Percentiles rank a stretch among this genome's conserved stretches.
Conservation (phyloP, 53 echinoderm and acorn worm species). For the Mesocentrotus franciscanus region DNA sequence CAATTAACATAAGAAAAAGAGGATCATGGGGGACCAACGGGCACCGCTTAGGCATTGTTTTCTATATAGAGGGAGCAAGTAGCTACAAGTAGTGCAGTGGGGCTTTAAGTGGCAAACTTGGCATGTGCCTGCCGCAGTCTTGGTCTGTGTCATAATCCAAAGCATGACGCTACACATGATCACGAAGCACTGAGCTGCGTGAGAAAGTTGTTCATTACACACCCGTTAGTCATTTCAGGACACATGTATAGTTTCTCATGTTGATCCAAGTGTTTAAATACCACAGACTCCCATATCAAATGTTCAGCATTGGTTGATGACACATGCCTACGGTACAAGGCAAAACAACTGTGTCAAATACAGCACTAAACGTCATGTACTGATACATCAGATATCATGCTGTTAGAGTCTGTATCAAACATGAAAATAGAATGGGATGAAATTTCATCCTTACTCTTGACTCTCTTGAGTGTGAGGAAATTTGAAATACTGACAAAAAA, state of each 20-base stretch:
- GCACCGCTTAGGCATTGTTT: too few relatives aligned
- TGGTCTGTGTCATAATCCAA: background rate
- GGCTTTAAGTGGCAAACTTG: too few relatives aligned
- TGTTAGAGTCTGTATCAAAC: background rate
- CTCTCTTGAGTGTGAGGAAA: background rate
- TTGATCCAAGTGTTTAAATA: background rate
- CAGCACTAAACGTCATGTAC: background rate
- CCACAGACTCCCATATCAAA: slow-evolving; percentile 33
- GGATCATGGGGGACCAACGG: too few relatives aligned
- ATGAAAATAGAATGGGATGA: background rate
- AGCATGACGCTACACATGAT: background rate
- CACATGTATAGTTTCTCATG: background rate
- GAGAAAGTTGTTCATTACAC: background rate
- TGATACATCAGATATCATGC: background rate
- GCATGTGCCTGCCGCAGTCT: too few relatives aligned
- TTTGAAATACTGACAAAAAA: slow-evolving; percentile 1
- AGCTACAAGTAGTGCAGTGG: too few relatives aligned
- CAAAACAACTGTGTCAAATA: background rate
- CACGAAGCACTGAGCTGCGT: background rate
- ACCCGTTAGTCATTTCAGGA: slow-evolving; percentile 1
- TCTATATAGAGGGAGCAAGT: too few relatives aligned
- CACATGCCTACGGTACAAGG: background rate
- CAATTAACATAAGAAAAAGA: too few relatives aligned
- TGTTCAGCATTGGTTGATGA: background rate
- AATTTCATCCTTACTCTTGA: background rate